Base-by-base conservation (phyloP, 2,113 vertebrate species). In the Numida meleagris region DNA sequence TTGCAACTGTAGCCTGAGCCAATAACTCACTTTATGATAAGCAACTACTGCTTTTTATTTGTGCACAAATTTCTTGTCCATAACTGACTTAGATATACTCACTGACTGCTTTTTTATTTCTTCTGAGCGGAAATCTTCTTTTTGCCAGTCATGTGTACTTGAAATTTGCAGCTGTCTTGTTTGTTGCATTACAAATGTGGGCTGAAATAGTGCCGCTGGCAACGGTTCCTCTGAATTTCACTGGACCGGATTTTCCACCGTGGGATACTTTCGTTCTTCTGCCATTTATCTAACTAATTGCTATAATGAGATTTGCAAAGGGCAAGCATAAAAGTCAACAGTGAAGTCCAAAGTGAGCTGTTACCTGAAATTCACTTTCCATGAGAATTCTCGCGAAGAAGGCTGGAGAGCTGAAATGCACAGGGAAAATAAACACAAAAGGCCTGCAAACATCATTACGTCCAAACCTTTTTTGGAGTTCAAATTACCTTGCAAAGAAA, bases 291-390 rank as follows among this genome's bases (percentile, higher is more conserved):
- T 89, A 76, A 42, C 45, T 94, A 96, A 95, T 91, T 89, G 82
- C 78, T 74, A 29, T 91, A 82, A 96, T 65, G 94, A 90, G 91
- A 90, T 96, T 91, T 93, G 61, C 88, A 95, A 88, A 62, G 85
- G 65, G 65, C 9, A 68, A 53, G 48, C 29, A 51, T 40, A 72
- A 68, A 77, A 93, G 34, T 88, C 87, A 94, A 9, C 65, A 77
- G 70, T 25, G 24, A 70, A 80, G 38, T 40, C 89, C 63, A 63
- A 89, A 81, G 75, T 57, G 70, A 95, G 67, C 76, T 86, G 86
- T 93, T 95, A 81, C 91, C 73, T 88, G 53, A 25, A 90, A 78
- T 81, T 90, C 51, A 12, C 68, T 94, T 95, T 94, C 88, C n/a
- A 16, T 74, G 82, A 94, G 55, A 36, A 15, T 85, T 93, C 67